Percentiles rank a stretch among this genome's conserved stretches.
These are phyloP conservation scores for Caenorhabditis becei DNA, from an alignment of 2,888 invertebrate species.

Conservation along the genomic window DNA sequence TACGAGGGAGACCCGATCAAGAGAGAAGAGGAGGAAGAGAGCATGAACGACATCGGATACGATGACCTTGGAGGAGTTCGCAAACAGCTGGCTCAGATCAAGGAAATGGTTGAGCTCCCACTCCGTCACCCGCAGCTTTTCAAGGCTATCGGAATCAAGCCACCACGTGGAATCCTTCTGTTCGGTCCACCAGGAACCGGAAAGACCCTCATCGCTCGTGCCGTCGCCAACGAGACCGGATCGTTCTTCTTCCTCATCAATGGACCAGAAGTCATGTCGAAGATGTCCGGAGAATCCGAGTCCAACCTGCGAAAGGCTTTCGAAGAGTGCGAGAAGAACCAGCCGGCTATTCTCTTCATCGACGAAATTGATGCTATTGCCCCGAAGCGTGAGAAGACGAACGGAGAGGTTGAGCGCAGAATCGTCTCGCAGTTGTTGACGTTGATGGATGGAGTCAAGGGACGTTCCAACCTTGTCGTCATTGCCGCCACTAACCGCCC, in stretches of 20 bases:
- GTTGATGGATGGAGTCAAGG: constrained; percentile 99
- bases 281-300: constrained; percentile 98
- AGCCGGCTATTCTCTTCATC: constrained; percentile 99
- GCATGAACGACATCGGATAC: constrained; percentile 97
- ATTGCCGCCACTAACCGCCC: constrained; percentile 99
- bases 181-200: constrained; percentile 94
- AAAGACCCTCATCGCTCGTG: constrained; percentile 97
- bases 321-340: constrained; percentile 99
- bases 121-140: constrained; percentile 97
- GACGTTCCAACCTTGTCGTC: constrained; percentile 89
- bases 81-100: constrained; percentile 98
- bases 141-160: constrained; percentile 87
- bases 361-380: constrained; percentile 99
- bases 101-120: constrained; percentile 99
- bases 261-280: constrained; percentile 99
- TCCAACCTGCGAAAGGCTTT: constrained; percentile 98
- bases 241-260: constrained; percentile 99
- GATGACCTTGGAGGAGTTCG: constrained; percentile 99
- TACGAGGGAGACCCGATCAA: constrained; percentile 99
- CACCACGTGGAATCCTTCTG: constrained; percentile 96
- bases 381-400: constrained; percentile 99
- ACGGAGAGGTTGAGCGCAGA: constrained; percentile 96
- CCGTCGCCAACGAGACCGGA: constrained; percentile 99
- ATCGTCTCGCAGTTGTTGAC: constrained; percentile 98
- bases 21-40: constrained; percentile 98